Percentiles rank a stretch among this genome's conserved stretches.
Conservation (phyloP, 2,888 invertebrate genomes). For the Bellardia bayeri region DNA sequence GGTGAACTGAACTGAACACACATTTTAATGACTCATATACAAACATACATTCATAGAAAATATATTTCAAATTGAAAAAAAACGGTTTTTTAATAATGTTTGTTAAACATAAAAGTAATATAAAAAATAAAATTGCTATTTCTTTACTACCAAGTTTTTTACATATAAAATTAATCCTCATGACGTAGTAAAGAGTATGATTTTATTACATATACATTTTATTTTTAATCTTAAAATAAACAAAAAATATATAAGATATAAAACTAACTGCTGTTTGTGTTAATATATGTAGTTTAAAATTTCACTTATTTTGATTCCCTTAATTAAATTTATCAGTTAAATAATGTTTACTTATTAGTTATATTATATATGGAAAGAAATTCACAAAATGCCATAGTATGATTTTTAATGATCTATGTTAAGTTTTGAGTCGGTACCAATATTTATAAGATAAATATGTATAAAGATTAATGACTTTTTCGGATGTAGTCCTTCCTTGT, state of each 20-base stretch:
- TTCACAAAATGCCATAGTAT: no score
- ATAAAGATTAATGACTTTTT: no score
- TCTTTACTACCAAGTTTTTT: not conserved
- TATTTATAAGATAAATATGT: no score
- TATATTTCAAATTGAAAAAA: not conserved
- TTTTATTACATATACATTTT: not conserved
- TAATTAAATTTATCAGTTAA: not conserved
- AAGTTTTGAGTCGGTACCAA: no score
- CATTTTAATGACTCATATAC: conserved; percentile 58
- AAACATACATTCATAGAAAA: conserved; percentile 10
- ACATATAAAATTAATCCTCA: not conserved
- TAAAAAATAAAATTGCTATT: not conserved
- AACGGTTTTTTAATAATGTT: conserved; percentile 11
- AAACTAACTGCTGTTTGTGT: not conserved
- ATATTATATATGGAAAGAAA: no score
- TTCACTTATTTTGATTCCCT: not conserved
- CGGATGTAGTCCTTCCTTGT: no score
- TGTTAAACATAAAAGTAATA: conserved; percentile 12
- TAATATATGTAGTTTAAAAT: not conserved
- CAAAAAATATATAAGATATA: not conserved
- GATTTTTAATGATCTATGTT: no score
- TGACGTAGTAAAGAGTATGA: no score
- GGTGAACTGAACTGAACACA: conserved; percentile 53
- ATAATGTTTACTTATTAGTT: no score
- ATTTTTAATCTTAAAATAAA: not conserved